Conservation (phyloP, 1,140 invertebrate genomes). For the Hermatobates lingyangjiaoensis region DNA sequence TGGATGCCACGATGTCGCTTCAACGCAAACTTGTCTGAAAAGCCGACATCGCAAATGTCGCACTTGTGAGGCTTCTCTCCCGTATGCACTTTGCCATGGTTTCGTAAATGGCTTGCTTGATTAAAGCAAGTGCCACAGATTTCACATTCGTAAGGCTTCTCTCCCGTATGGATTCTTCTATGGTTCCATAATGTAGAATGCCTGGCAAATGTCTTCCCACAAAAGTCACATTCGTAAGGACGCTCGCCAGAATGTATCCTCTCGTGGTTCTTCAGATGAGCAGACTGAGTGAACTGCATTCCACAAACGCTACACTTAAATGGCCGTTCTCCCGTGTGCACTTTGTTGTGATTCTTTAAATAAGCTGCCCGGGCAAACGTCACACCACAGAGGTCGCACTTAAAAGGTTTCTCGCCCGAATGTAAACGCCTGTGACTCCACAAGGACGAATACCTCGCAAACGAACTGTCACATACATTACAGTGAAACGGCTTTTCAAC, state of each 20-base stretch:
- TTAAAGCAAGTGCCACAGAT: conserved; percentile 68
- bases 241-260: conserved; percentile 76
- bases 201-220: conserved; percentile 71
- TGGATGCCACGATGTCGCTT: conserved; percentile 59
- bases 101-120: conserved; percentile 67
- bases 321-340: conserved; percentile 61
- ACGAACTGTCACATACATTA: conserved; percentile 54
- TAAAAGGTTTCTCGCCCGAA: conserved; percentile 74
- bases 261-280: conserved; percentile 85
- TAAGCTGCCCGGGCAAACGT: conserved; percentile 81
- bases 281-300: conserved; percentile 69
- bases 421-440: conserved; percentile 73
- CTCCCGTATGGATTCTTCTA: conserved; percentile 84
- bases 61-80: conserved; percentile 31
- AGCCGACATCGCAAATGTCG: conserved; percentile 71
- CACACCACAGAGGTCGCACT: conserved; percentile 80
- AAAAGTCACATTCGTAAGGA: conserved; percentile 80
- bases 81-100: conserved; percentile 46
- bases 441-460: conserved; percentile 46
- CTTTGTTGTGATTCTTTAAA: conserved; percentile 76
- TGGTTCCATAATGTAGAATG: conserved; percentile 81
- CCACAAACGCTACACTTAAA: conserved; percentile 73
- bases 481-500: conserved; percentile 67
- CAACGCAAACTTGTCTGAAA: conserved; percentile 60
- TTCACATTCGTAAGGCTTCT: conserved; percentile 71